A percentile compares a stretch with the other conserved stretches of the same genome.
Evolutionary conservation across 2,113 vertebrate genomes (phyloP).

Genomic region (Nanger granti): DNA sequence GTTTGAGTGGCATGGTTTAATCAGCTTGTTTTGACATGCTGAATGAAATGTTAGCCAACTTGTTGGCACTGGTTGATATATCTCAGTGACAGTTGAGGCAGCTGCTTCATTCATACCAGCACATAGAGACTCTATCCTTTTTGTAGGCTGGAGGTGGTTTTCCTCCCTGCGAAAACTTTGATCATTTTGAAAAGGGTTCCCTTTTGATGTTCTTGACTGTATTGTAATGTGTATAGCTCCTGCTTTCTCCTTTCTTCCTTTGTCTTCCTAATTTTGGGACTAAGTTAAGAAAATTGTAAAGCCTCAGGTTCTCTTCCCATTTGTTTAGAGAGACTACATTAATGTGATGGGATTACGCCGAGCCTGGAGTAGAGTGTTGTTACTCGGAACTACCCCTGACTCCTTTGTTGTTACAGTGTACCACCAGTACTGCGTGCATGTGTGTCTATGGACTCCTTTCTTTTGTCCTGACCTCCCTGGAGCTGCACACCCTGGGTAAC

Average conservation of each 20-base stretch:
- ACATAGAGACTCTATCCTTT: background rate
- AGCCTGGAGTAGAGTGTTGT: background rate
- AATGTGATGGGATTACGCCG: background rate
- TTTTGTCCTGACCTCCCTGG: conserved; percentile 92
- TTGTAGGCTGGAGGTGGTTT: background rate
- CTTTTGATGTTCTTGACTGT: background rate
- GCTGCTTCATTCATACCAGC: background rate
- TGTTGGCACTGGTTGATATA: background rate
- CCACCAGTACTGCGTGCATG: conserved; percentile 94
- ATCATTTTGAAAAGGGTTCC: background rate
- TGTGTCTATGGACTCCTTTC: conserved; percentile 95
- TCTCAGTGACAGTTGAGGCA: background rate
- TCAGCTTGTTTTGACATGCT: background rate
- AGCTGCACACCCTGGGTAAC: conserved; percentile 89
- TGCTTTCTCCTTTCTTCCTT: background rate
- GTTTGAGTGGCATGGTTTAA: background rate
- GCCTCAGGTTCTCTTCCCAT: background rate
- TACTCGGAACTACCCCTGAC: background rate
- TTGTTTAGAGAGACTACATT: background rate
- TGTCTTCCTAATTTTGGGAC: background rate
- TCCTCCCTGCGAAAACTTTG: background rate
- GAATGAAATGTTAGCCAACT: background rate
- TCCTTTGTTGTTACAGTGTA: conserved; percentile 82
- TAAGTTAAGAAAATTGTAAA: background rate
- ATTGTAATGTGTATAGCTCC: background rate